A percentile compares a stretch with the other conserved stretches of the same genome.
Evolutionary conservation across 2,888 invertebrate genomes (phyloP).

Genomic region (Troglohyphantes excavatus): DNA sequence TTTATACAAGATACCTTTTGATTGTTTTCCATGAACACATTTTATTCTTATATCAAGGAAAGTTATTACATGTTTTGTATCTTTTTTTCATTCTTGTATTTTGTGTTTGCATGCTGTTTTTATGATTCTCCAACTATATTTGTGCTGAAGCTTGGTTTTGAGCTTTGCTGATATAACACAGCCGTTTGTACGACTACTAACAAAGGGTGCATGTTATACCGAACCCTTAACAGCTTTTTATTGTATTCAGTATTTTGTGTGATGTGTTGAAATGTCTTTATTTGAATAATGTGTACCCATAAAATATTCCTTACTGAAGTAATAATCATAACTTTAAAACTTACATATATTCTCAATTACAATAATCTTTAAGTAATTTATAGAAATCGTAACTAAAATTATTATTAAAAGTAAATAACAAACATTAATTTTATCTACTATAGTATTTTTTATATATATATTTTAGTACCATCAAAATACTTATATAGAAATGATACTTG

Average conservation of each 20-base stretch:
- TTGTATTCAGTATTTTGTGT: conserved; percentile 19
- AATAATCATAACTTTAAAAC: no score
- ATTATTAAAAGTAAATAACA: no score
- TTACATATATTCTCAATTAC: no score
- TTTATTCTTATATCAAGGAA: background rate
- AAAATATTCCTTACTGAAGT: no score
- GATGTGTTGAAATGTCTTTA: background rate
- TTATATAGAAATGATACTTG: no score
- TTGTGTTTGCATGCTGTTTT: conserved; percentile 67
- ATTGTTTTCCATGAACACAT: background rate
- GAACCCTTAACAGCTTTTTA: conserved; percentile 63
- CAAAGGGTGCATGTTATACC: conserved; percentile 69
- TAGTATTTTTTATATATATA: no score
- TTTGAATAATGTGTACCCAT: background rate
- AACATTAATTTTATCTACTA: no score
- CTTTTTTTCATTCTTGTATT: conserved; percentile 5
- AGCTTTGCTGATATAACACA: conserved; percentile 78
- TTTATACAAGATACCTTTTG: background rate
- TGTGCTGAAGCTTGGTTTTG: conserved; percentile 74
- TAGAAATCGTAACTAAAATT: no score
- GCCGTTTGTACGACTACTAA: conserved; percentile 75
- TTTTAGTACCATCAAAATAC: no score
- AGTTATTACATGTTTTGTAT: background rate
- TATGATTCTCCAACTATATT: conserved; percentile 38
- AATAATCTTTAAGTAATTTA: no score